Evolutionary conservation across 2,113 vertebrate genomes (phyloP).

Genomic region (Dunckerocampus dactyliophorus): DNA sequence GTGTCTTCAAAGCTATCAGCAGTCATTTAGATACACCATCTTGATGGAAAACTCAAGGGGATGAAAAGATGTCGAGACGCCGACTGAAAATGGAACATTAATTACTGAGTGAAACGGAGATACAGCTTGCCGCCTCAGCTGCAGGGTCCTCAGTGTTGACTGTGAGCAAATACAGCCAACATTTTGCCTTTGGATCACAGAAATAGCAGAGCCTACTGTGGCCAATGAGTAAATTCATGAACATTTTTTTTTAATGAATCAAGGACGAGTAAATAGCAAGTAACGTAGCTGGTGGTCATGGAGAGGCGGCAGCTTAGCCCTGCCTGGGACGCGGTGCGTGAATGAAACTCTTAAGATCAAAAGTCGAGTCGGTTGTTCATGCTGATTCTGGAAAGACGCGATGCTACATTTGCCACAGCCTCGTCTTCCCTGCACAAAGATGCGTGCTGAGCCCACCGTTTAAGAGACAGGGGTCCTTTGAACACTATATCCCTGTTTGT

Average conservation of each 20-base stretch:
- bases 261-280: slow-evolving; percentile 10
- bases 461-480: slow-evolving; percentile 48
- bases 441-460: slow-evolving; percentile 55
- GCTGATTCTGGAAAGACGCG: slow-evolving; percentile 66
- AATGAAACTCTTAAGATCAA: slow-evolving; percentile 52
- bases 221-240: background rate
- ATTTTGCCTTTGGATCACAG: slow-evolving; percentile 6
- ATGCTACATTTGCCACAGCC: slow-evolving; percentile 67
- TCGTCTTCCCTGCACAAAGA: slow-evolving; percentile 58
- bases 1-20: slow-evolving; percentile 4
- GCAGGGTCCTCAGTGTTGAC: background rate
- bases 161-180: background rate
- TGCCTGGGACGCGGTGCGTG: slow-evolving; percentile 55
- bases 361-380: slow-evolving; percentile 61
- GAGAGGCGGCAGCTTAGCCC: slow-evolving; percentile 52
- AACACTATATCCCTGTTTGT: slow-evolving; percentile 22
- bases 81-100: background rate
- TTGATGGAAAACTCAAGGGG: background rate
- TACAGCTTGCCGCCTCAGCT: background rate
- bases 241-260: background rate
- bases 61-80: slow-evolving; percentile 6
- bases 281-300: slow-evolving; percentile 43
- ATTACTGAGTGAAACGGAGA: background rate
- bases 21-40: background rate
- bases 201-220: background rate